Percentiles rank a stretch among this genome's conserved stretches.
These are phyloP conservation scores for Mormoops blainvillei DNA, from an alignment of 2,113 vertebrate species.

Conservation along the genomic window DNA sequence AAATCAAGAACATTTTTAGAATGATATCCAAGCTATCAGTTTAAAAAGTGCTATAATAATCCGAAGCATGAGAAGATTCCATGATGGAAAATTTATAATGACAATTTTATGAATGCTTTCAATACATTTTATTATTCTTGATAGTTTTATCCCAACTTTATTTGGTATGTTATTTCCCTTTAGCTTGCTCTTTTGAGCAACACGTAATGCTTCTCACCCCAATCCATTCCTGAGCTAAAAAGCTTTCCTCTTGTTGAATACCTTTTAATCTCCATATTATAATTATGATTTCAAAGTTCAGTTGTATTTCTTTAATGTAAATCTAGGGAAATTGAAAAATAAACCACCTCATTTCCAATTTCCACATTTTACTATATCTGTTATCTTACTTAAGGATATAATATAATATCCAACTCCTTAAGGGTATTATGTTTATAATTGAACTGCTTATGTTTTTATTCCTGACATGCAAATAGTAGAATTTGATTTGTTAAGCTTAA, in stretches of 20 bases:
- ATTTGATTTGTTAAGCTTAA: conserved; percentile 48
- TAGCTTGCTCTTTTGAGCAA: background rate
- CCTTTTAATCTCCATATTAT: conserved; percentile 41
- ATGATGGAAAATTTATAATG: background rate
- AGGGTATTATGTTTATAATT: conserved; percentile 39
- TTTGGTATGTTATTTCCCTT: background rate
- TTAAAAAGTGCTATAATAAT: background rate
- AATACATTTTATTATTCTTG: conserved; percentile 6
- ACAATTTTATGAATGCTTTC: background rate
- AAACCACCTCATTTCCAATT: conserved; percentile 47
- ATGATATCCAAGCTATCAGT: background rate
- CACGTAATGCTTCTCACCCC: background rate
- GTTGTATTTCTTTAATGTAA: conserved; percentile 43
- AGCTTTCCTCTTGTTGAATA: conserved; percentile 14
- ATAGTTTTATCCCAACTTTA: background rate
- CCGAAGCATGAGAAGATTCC: background rate
- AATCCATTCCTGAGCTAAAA: conserved; percentile 22
- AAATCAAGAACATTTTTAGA: conserved; percentile 6
- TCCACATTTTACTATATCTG: conserved; percentile 51
- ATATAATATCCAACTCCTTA: conserved; percentile 37
- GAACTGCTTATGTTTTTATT: conserved; percentile 17
- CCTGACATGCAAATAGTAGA: conserved; percentile 9
- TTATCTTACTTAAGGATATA: conserved; percentile 55
- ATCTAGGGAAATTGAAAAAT: conserved; percentile 60
- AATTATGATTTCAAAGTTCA: conserved; percentile 44